These are phyloP conservation scores for Microctenopoma stevenorrisi DNA, from an alignment of 2,797 vertebrate genomes.

Conservation along the genomic window DNA sequence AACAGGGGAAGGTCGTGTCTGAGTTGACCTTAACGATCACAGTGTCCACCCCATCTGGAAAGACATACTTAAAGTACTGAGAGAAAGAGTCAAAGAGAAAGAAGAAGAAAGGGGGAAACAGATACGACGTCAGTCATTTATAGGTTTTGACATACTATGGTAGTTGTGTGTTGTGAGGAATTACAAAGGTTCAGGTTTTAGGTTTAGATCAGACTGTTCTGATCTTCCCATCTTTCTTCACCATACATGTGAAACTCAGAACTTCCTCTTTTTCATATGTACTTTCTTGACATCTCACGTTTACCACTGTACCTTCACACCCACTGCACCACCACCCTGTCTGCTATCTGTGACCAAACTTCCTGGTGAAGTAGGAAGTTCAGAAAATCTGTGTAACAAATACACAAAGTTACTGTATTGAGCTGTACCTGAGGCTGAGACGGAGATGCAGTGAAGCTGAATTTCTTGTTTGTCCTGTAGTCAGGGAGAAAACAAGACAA, in stretches of 20 bases:
- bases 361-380: background rate
- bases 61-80: conserved; percentile 96
- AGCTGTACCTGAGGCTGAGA: conserved; percentile 94
- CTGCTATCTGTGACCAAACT: background rate
- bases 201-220: background rate
- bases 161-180: background rate
- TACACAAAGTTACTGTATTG: background rate
- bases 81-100: conserved; percentile 24
- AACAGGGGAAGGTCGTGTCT: conserved; percentile 91
- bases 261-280: conserved; percentile 4
- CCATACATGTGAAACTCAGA: background rate
- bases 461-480: conserved; percentile 87
- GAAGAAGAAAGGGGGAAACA: background rate
- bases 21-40: conserved; percentile 97
- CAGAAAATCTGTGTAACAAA: background rate
- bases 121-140: background rate
- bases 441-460: conserved; percentile 94
- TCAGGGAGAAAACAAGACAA: conserved; percentile 12
- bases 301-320: background rate
- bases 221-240: background rate
- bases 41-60: conserved; percentile 90
- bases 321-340: background rate
- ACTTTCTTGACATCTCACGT: background rate
- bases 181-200: background rate
- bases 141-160: background rate